These are phyloP conservation scores for Melanostigma gelatinosum DNA, from an alignment of 2,113 vertebrate species.

Conservation along the genomic window DNA sequence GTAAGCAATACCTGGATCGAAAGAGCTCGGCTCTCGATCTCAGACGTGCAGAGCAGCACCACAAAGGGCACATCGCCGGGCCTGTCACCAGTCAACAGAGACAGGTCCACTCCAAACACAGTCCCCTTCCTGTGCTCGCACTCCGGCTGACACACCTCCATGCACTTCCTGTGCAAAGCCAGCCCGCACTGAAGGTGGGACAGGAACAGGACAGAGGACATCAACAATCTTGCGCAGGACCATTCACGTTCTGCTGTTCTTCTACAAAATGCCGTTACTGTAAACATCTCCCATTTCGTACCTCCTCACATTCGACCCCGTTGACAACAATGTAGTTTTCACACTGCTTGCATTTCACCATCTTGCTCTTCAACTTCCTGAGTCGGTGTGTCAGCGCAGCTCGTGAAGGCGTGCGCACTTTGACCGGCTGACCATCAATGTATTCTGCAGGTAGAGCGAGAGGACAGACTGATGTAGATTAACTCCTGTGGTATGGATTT, in stretches of 20 bases:
- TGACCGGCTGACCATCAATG: conserved; percentile 73
- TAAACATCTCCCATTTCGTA: conserved; percentile 58
- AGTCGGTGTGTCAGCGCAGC: conserved; percentile 90
- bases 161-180: conserved; percentile 93
- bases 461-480: neutral
- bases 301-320: conserved; percentile 94
- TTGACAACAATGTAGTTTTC: conserved; percentile 91
- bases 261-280: neutral
- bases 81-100: conserved; percentile 79
- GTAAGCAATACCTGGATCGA: conserved; percentile 84
- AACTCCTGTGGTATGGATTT: neutral
- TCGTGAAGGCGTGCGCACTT: conserved; percentile 79
- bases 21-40: conserved; percentile 91
- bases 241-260: neutral
- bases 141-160: conserved; percentile 88
- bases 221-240: neutral
- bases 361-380: conserved; percentile 87
- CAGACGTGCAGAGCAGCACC: conserved; percentile 86
- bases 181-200: conserved; percentile 85
- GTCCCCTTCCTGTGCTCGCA: conserved; percentile 86
- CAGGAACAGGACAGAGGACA: conserved; percentile 1
- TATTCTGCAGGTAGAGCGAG: conserved; percentile 73
- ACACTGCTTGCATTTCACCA: conserved; percentile 92
- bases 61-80: conserved; percentile 89
- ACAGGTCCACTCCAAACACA: conserved; percentile 89